Evolutionary conservation across 2,888 invertebrate genomes (phyloP), one percentile per base, ranked within the genome.

Genomic region (Polia nebulosa): DNA sequence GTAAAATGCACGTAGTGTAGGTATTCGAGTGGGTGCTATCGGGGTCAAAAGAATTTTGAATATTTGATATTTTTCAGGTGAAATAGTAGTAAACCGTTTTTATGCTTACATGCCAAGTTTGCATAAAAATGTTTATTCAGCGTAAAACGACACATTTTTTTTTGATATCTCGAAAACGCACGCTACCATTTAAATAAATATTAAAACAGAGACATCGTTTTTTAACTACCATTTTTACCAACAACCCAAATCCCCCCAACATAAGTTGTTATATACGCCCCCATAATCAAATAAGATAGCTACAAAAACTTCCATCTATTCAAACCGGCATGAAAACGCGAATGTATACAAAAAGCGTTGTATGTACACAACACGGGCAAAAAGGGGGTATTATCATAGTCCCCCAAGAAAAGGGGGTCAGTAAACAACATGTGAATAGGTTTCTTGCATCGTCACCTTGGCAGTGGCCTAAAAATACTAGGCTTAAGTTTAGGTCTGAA

Each of bases 391-490:
- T 67, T 67, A 69, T 73, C 61, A 61, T 22, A 69, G 51, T 51
- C 44, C 49, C 51, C 70, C 59, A 49, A 57, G 60, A 44, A 55
- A 61, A 70, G 65, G 74, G 78, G 78, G 65, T 69, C 55, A 53
- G 78, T 70, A 80, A 80, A 85, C 78, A 80, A 56, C 66, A 65
- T 68, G 56, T 84, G 86, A 85, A 85, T 85, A 76, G 85, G 75
- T 77, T 81, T 83, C 81, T 77, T 76, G 88, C 85, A 71, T 53
- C 80, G 87, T 88, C 87, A 88, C 84, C 85, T 84, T 82, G 71
- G 69, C 81, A 75, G 68, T 78, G 82, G 70, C 49, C 65, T 74
- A 56, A 65, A 64, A 55, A 49, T 47, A 20, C 59, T 2, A 66
- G 49, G 32, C 13, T 8, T 44, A 75, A 65, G 75, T 51, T 63